These are phyloP conservation scores for Pteropus alecto DNA, from an alignment of 2,113 vertebrate species.

Conservation along the genomic window DNA sequence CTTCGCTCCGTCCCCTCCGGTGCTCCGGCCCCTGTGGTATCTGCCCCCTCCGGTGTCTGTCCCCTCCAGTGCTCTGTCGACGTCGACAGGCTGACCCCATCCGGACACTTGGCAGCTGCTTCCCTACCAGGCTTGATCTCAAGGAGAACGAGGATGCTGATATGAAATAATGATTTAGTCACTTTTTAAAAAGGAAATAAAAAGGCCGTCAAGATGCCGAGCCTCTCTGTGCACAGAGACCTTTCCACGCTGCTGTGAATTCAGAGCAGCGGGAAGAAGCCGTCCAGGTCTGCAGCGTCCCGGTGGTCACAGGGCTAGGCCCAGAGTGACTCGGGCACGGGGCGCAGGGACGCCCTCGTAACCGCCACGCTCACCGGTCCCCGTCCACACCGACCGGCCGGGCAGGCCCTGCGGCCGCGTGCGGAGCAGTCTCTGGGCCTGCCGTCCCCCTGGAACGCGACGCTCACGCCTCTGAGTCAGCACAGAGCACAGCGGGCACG, in stretches of 20 bases:
- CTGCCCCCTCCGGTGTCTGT: background rate
- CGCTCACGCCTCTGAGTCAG: fast-evolving
- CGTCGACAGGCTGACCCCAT: fast-evolving
- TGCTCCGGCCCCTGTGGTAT: too few relatives aligned
- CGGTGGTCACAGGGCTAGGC: fast-evolving
- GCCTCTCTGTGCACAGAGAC: background rate
- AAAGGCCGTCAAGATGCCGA: too few relatives aligned
- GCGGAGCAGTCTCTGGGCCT: fast-evolving
- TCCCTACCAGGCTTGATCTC: background rate
- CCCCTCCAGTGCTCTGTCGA: fast-evolving
- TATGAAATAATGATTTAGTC: background rate
- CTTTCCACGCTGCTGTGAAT: background rate
- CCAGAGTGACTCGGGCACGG: background rate
- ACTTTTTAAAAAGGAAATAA: background rate
- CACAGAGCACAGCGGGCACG: background rate
- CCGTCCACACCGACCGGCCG: fast-evolving
- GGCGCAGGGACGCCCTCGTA: fast-evolving
- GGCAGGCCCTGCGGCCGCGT: fast-evolving
- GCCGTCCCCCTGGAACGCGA: fast-evolving
- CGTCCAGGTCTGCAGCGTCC: fast-evolving
- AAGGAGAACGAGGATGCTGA: background rate
- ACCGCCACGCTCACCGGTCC: fast-evolving
- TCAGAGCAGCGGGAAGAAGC: background rate
- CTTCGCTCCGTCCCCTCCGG: too few relatives aligned
- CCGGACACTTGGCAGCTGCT: background rate